Evolutionary conservation across 2,797 vertebrate species (phyloP).

Genomic region (Urocyon cinereoargenteus): DNA sequence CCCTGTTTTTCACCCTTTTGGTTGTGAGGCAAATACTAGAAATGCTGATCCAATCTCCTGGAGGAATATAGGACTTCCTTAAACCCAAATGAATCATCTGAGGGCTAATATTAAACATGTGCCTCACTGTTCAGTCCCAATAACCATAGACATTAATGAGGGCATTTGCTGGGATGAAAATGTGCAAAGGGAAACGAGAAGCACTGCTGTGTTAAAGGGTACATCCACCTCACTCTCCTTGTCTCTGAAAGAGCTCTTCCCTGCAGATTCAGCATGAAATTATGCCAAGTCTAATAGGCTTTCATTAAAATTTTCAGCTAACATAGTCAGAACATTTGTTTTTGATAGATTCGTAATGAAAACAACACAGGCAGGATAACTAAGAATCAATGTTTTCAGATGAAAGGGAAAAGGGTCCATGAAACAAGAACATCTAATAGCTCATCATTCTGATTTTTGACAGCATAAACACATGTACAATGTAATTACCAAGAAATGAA

Average conservation of each 20-base stretch:
- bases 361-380: constrained; percentile 10
- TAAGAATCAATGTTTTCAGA: constrained; percentile 55
- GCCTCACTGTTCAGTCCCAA: neutral
- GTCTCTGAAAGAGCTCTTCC: constrained; percentile 8
- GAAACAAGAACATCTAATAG: constrained; percentile 36
- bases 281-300: constrained; percentile 24
- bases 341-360: constrained; percentile 57
- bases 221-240: neutral
- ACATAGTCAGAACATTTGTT: constrained; percentile 45
- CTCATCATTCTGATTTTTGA: constrained; percentile 49
- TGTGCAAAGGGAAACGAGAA: neutral
- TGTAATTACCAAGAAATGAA: constrained; percentile 44
- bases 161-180: neutral
- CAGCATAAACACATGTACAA: neutral
- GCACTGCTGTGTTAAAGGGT: neutral
- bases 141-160: neutral
- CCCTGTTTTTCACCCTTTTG: neutral
- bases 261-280: constrained; percentile 62
- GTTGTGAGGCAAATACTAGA: neutral
- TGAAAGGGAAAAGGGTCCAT: neutral
- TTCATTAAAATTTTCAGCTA: constrained; percentile 62
- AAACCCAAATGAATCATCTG: neutral
- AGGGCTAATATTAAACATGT: neutral
- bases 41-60: neutral
- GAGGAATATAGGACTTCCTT: neutral